phyloP scores from a whole-genome alignment of 1,140 invertebrate genomes.

The Pararge aegeria region DNA sequence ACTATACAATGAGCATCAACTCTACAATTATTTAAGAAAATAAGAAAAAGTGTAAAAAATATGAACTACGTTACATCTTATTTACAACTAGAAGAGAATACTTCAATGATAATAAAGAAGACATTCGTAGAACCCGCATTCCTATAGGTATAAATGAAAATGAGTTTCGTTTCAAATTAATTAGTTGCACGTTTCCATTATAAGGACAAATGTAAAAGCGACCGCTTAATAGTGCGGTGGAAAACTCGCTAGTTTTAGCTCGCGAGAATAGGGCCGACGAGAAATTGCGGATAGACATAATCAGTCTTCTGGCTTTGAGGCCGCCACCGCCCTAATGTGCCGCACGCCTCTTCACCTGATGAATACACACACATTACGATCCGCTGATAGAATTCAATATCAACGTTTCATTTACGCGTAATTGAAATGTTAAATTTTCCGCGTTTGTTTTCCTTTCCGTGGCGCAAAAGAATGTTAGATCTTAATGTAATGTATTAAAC shows the following conservation, averaged over 20 bases:
- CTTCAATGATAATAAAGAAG: no score
- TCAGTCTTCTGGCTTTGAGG: constrained; percentile 79
- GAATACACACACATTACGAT: constrained; percentile 64
- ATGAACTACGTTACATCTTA: no score
- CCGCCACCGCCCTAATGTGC: constrained; percentile 69
- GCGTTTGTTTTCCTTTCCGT: constrained; percentile 21
- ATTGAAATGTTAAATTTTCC: constrained; percentile 49
- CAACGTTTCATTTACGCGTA: constrained; percentile 62
- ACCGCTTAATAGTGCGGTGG: constrained; percentile 78
- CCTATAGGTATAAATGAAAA: constrained; percentile 59
- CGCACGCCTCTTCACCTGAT: constrained; percentile 69
- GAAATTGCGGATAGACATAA: constrained; percentile 79
- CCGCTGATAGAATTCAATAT: constrained; percentile 69
- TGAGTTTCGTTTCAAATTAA: constrained; percentile 78
- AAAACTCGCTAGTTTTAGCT: constrained; percentile 79
- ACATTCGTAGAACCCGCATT: no score
- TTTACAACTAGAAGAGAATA: no score
- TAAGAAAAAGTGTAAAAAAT: no score
- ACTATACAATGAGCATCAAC: no score
- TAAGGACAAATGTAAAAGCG: constrained; percentile 78
- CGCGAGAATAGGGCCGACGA: constrained; percentile 76
- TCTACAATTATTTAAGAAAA: no score
- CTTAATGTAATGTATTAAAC: no score
- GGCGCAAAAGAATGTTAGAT: neutral
- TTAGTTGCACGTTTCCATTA: constrained; percentile 79